Evolutionary conservation across 2,797 vertebrate genomes (phyloP).

Genomic region (Acanthurus tractus): DNA sequence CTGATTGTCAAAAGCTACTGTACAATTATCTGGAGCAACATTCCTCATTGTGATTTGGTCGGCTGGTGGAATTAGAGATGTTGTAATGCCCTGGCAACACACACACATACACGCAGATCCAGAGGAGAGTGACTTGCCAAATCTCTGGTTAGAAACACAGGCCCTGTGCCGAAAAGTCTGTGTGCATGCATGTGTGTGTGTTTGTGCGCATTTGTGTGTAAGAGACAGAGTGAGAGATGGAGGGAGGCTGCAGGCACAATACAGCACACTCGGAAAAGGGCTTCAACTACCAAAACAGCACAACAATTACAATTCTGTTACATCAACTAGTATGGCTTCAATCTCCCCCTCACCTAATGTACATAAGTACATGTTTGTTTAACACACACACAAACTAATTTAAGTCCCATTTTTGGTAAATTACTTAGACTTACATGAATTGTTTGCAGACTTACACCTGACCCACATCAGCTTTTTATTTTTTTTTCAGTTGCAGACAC

Average conservation of each 20-base stretch:
- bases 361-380: conserved; percentile 7
- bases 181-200: conserved; percentile 21
- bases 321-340: conserved; percentile 55
- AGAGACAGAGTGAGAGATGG: not conserved
- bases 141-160: conserved; percentile 63
- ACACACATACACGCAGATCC: conserved; percentile 43
- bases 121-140: conserved; percentile 65
- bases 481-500: too few species aligned
- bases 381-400: conserved; percentile 2
- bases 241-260: conserved; percentile 44
- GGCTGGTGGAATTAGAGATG: conserved; percentile 67
- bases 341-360: conserved; percentile 6
- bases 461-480: too few species aligned
- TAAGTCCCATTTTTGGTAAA: too few species aligned
- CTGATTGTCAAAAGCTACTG: conserved; percentile 7
- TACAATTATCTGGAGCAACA: conserved; percentile 30
- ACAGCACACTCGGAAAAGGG: conserved; percentile 54
- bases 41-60: conserved; percentile 53
- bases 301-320: conserved; percentile 58
- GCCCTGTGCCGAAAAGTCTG: conserved; percentile 48
- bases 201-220: conserved; percentile 15
- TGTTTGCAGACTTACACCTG: too few species aligned
- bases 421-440: too few species aligned
- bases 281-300: conserved; percentile 55
- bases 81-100: conserved; percentile 77